phyloP scores from a whole-genome alignment of 2,888 invertebrate species.

The Chaitophorus viminalis region DNA sequence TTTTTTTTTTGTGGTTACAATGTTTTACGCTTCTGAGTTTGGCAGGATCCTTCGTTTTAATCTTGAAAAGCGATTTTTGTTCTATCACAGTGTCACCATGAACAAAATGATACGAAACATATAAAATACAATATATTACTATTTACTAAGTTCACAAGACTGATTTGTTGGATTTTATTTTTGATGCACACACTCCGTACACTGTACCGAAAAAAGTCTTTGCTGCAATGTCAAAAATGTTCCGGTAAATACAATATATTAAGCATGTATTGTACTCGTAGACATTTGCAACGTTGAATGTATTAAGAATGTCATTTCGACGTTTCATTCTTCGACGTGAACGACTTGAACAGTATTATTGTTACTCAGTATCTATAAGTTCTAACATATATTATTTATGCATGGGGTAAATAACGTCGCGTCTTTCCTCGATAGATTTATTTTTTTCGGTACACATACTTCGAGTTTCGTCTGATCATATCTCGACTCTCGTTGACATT shows the following conservation, averaged over 20 bases:
- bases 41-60: neutral
- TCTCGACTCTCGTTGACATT: slow-evolving; percentile 13
- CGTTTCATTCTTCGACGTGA: neutral
- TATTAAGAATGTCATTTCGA: neutral
- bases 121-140: too few species aligned
- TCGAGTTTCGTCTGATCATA: neutral
- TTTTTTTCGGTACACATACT: neutral
- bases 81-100: neutral
- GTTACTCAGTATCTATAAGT: neutral
- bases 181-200: neutral
- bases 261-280: neutral
- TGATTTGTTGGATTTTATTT: neutral
- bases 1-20: neutral
- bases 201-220: neutral
- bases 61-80: neutral
- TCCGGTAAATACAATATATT: neutral
- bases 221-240: neutral
- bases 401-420: neutral
- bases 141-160: neutral
- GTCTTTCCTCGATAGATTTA: neutral
- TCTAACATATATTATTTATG: neutral
- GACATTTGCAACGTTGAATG: neutral
- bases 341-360: neutral
- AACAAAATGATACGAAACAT: neutral
- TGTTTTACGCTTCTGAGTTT: neutral